Percentiles rank a stretch among this genome's conserved stretches.
Evolutionary conservation across 2,888 invertebrate species (phyloP).

Genomic region (Ctenicera cuprea): DNA sequence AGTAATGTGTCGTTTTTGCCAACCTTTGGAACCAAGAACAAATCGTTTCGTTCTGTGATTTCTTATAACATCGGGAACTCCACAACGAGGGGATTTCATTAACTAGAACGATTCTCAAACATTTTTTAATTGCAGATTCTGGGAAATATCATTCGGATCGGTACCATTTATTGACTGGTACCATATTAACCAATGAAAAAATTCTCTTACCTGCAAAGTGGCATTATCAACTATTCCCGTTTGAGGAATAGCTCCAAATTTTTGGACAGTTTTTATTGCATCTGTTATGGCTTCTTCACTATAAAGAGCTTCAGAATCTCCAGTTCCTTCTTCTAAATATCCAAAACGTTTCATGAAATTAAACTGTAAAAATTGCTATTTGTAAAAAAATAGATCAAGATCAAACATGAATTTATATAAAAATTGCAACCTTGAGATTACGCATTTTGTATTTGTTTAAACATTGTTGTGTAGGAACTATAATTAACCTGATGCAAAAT

Average conservation of each 20-base stretch:
- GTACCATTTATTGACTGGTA: too few relatives aligned
- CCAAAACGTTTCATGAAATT: conserved; percentile 83
- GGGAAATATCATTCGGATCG: background rate
- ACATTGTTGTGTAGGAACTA: too few relatives aligned
- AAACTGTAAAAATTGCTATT: conserved; percentile 71
- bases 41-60: conserved; percentile 75
- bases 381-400: too few relatives aligned
- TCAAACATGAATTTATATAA: too few relatives aligned
- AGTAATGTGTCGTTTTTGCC: conserved; percentile 81
- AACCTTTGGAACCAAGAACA: conserved; percentile 78
- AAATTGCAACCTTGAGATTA: too few relatives aligned
- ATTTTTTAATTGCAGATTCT: background rate
- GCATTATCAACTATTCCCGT: conserved; percentile 81
- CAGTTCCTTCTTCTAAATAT: conserved; percentile 75
- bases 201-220: conserved; percentile 76
- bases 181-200: background rate
- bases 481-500: too few relatives aligned
- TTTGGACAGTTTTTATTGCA: conserved; percentile 81
- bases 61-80: conserved; percentile 80
- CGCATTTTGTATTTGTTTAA: too few relatives aligned
- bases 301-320: conserved; percentile 78
- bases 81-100: conserved; percentile 81
- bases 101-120: conserved; percentile 71
- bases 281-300: conserved; percentile 78
- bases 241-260: conserved; percentile 81